Evolutionary conservation across 2,113 vertebrate species (phyloP).

Genomic region (Coregonus clupeaformis): DNA sequence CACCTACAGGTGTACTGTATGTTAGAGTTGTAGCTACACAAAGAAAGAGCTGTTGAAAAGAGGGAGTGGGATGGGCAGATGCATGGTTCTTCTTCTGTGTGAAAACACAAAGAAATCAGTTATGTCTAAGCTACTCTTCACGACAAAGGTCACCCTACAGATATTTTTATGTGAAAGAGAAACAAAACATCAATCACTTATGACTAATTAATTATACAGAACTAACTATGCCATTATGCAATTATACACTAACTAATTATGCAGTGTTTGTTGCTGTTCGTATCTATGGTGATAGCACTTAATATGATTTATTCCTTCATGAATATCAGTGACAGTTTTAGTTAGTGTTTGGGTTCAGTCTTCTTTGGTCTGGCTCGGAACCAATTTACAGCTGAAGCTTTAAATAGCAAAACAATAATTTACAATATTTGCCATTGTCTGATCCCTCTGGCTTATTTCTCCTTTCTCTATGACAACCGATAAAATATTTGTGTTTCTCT

Average conservation of each 20-base stretch:
- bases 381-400: slow-evolving; percentile 38
- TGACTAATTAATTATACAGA: background rate
- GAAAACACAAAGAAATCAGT: too few relatives aligned
- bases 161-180: too few relatives aligned
- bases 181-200: too few relatives aligned
- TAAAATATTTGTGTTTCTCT: slow-evolving; percentile 31
- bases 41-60: too few relatives aligned
- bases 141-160: too few relatives aligned
- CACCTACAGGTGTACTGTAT: too few relatives aligned
- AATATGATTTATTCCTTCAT: slow-evolving; percentile 47
- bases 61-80: too few relatives aligned
- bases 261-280: slow-evolving; percentile 36
- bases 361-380: slow-evolving; percentile 44
- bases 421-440: slow-evolving; percentile 42
- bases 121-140: too few relatives aligned
- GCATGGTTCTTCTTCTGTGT: too few relatives aligned
- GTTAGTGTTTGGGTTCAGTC: slow-evolving; percentile 39
- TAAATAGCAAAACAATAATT: slow-evolving; percentile 35
- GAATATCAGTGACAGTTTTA: slow-evolving; percentile 48
- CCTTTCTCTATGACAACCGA: slow-evolving; percentile 45
- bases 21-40: too few relatives aligned
- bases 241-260: background rate
- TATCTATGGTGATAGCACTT: slow-evolving; percentile 33
- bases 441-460: slow-evolving; percentile 31
- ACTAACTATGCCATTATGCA: too few relatives aligned